phyloP scores from a whole-genome alignment of 2,113 vertebrate genomes.

The Salvelinus alpinus region DNA sequence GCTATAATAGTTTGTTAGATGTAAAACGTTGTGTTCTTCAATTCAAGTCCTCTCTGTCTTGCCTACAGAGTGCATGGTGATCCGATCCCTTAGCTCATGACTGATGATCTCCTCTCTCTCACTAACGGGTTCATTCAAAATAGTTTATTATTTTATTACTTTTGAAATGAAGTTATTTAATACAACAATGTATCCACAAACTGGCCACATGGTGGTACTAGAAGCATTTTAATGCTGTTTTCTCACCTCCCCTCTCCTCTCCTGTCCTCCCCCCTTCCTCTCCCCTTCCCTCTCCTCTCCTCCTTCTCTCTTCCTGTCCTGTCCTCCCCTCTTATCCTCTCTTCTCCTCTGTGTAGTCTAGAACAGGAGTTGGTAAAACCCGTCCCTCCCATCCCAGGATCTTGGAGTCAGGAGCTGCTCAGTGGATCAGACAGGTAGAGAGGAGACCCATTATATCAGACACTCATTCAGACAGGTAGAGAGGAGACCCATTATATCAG shows the following conservation, averaged over 20 bases:
- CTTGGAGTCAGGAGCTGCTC: constrained; percentile 65
- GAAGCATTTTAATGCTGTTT: constrained; percentile 29
- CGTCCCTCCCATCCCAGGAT: constrained; percentile 48
- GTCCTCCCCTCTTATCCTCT: no score
- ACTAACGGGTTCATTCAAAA: constrained; percentile 59
- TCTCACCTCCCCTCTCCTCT: no score
- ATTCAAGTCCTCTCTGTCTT: background rate
- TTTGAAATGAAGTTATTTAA: background rate
- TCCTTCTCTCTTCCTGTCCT: no score
- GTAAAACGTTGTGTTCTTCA: constrained; percentile 18
- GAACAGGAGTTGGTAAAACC: constrained; percentile 43
- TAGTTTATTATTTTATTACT: background rate
- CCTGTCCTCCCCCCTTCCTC: no score
- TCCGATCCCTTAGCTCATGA: constrained; percentile 38
- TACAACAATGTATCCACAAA: no score
- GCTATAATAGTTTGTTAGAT: background rate
- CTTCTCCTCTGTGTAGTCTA: constrained; percentile 29
- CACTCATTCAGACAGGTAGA: no score
- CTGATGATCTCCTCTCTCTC: constrained; percentile 64
- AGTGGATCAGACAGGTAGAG: constrained; percentile 54
- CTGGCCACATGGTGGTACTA: constrained; percentile 45
- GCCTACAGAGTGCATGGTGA: constrained; percentile 44
- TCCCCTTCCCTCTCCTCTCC: no score
- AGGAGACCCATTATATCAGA: no score
- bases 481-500: no score